phyloP scores from a whole-genome alignment of 2,797 vertebrate species.

The Acrocephalus scirpaceus region DNA sequence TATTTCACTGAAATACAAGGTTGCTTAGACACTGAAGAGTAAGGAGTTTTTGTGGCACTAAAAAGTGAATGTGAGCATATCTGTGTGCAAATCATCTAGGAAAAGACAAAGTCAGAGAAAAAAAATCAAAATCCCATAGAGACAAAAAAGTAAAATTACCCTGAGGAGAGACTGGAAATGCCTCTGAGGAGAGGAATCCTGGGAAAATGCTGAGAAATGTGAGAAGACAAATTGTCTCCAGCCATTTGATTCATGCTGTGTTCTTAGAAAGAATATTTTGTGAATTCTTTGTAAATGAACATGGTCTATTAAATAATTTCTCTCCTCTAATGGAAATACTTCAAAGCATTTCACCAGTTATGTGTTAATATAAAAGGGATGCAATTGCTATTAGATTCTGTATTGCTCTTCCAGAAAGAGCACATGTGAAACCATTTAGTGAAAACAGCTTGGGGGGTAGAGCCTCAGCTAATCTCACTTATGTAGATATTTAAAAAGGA shows the following conservation, averaged over 20 bases:
- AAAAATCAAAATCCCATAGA: background rate
- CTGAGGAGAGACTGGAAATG: background rate
- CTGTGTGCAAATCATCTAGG: background rate
- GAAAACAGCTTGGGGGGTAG: background rate
- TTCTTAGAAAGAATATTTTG: background rate
- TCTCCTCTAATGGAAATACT: background rate
- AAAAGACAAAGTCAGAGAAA: background rate
- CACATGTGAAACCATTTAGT: background rate
- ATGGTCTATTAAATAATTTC: background rate
- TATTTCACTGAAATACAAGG: background rate
- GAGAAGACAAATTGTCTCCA: slow-evolving; percentile 7
- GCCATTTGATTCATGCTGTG: background rate
- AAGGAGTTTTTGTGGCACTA: background rate
- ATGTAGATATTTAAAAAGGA: background rate
- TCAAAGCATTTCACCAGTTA: background rate
- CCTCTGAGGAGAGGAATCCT: background rate
- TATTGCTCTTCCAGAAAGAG: background rate
- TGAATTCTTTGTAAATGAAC: slow-evolving; percentile 21
- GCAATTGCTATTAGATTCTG: background rate
- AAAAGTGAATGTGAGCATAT: background rate
- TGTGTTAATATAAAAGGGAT: background rate
- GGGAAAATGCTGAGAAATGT: slow-evolving; percentile 5
- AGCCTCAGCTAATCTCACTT: background rate
- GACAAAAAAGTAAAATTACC: background rate
- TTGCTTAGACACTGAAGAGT: background rate